phyloP scores from a whole-genome alignment of 2,797 vertebrate species.

The Anguilla marmorata region DNA sequence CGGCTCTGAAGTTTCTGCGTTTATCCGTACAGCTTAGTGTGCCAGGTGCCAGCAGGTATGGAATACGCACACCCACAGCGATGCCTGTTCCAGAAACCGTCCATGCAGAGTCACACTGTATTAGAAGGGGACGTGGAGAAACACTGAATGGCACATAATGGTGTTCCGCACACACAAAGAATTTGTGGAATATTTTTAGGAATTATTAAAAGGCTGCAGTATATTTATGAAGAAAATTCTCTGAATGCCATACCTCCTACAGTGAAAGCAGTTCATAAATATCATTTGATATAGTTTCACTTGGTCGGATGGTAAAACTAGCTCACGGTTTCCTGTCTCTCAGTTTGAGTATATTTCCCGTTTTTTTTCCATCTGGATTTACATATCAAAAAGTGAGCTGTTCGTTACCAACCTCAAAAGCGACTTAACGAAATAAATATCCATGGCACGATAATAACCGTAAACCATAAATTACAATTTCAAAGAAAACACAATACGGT shows the following conservation, averaged over 20 bases:
- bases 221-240: background rate
- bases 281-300: background rate
- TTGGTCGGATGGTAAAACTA: background rate
- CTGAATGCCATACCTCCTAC: slow-evolving; percentile 11
- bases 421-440: slow-evolving; percentile 42
- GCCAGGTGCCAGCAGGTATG: slow-evolving; percentile 23
- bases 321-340: slow-evolving; percentile 31
- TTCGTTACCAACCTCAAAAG: slow-evolving; percentile 48
- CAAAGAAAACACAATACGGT: slow-evolving; percentile 58
- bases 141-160: background rate
- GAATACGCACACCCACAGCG: background rate
- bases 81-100: background rate
- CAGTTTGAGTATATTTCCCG: slow-evolving; percentile 47
- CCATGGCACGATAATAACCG: slow-evolving; percentile 50
- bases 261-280: slow-evolving; percentile 8
- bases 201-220: background rate
- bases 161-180: background rate
- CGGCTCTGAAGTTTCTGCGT: background rate
- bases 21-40: background rate
- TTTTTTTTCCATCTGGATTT: slow-evolving; percentile 54
- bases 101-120: background rate
- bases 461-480: slow-evolving; percentile 63
- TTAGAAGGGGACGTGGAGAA: background rate
- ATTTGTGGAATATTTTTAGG: background rate
- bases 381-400: slow-evolving; percentile 59